These are phyloP conservation scores for Mantis religiosa DNA, from an alignment of 2,888 invertebrate species.

Conservation along the genomic window DNA sequence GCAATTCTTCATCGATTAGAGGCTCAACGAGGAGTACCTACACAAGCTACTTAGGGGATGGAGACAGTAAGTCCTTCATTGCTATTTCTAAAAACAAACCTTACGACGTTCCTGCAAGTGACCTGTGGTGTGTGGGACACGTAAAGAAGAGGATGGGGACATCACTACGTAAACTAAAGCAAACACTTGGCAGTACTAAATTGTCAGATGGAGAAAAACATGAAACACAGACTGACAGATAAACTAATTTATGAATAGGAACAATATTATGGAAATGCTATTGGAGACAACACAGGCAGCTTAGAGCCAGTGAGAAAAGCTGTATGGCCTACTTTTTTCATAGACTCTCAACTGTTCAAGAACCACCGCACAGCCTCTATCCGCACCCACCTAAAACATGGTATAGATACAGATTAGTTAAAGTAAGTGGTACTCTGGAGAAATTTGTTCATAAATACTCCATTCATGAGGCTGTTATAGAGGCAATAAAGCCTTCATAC, in stretches of 20 bases:
- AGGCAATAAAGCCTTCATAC: not conserved
- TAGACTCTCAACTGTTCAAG: conserved; percentile 10
- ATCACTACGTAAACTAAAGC: not conserved
- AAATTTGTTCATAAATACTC: not conserved
- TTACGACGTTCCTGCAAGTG: not conserved
- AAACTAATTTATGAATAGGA: not conserved
- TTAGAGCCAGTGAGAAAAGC: conserved; percentile 18
- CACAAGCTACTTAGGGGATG: conserved; percentile 21
- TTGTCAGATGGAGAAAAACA: not conserved
- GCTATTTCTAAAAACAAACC: not conserved
- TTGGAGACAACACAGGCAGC: conserved; percentile 1
- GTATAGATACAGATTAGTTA: conserved; percentile 18
- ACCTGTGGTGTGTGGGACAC: not conserved
- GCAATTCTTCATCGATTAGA: conserved; percentile 1
- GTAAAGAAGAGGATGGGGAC: conserved; percentile 1
- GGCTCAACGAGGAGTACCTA: conserved; percentile 7
- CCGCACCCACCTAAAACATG: conserved; percentile 17
- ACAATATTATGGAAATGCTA: conserved; percentile 20
- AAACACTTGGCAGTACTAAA: not conserved
- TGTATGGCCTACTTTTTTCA: conserved; percentile 25
- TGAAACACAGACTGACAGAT: not conserved
- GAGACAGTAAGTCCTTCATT: conserved; percentile 14
- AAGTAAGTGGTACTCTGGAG: not conserved
- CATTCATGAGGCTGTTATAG: not conserved
- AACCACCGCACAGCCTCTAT: conserved; percentile 19